Evolutionary conservation across 2,113 vertebrate species (phyloP).

Genomic region (Chaetops frenatus): DNA sequence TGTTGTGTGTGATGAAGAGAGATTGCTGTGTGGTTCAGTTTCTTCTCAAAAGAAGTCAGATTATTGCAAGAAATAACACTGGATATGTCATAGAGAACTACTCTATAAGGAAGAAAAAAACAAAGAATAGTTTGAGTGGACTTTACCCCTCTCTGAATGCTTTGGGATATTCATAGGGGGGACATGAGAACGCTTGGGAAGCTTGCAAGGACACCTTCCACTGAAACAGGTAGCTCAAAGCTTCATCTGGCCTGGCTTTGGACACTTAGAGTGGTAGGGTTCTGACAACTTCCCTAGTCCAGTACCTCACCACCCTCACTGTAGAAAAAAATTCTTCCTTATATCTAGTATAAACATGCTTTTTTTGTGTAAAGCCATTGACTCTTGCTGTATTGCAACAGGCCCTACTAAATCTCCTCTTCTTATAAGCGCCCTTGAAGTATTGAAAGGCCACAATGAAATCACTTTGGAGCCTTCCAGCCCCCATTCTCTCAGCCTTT

Average conservation of each 20-base stretch:
- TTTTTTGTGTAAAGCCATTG: neutral
- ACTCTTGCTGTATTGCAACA: neutral
- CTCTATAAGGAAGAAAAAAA: accelerated
- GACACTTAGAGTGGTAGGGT: neutral
- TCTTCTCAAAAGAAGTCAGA: neutral
- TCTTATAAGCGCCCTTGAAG: neutral
- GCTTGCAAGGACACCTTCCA: neutral
- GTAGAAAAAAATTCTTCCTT: neutral
- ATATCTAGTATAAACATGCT: neutral
- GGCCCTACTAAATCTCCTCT: neutral
- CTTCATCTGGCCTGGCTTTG: neutral
- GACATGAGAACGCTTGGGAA: neutral
- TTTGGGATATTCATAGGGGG: neutral
- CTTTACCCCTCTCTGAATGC: neutral
- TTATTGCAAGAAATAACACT: neutral
- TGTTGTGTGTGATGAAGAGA: neutral
- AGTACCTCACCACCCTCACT: neutral
- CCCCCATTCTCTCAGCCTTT: neutral
- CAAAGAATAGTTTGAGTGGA: neutral
- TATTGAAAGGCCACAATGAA: neutral
- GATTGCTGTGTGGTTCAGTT: neutral
- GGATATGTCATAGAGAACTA: neutral
- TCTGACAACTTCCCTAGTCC: neutral
- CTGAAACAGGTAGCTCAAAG: neutral
- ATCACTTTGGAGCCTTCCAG: neutral